Percentiles rank a stretch among this genome's conserved stretches.
Conservation (phyloP, 2,797 vertebrate species). For the Stomatorhinus walkeri region DNA sequence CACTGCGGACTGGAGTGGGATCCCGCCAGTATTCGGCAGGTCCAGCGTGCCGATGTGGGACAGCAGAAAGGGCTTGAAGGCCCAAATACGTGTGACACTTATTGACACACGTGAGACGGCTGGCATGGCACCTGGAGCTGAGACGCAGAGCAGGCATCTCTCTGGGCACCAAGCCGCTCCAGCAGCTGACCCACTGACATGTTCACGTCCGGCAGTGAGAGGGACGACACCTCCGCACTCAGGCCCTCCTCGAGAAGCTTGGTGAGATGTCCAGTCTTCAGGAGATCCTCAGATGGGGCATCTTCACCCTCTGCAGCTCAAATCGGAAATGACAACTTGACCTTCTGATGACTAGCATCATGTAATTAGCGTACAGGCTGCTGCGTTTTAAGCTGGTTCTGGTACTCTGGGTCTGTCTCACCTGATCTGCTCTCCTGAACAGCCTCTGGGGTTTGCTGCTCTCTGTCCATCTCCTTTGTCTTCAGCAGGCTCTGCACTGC, state of each 20-base stretch:
- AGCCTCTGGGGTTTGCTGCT: constrained; percentile 30
- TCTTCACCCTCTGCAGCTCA: constrained; percentile 40
- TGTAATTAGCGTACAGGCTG: not conserved
- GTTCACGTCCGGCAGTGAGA: constrained; percentile 66
- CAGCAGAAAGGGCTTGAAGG: not conserved
- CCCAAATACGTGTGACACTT: not conserved
- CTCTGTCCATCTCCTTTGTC: constrained; percentile 52
- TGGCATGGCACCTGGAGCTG: constrained; percentile 65
- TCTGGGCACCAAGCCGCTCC: constrained; percentile 60
- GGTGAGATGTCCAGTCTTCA: constrained; percentile 77
- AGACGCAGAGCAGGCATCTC: constrained; percentile 60
- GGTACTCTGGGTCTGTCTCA: constrained; percentile 26
- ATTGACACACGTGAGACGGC: not conserved
- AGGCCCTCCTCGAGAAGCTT: constrained; percentile 76
- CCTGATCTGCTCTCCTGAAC: constrained; percentile 52
- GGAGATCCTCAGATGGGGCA: constrained; percentile 48
- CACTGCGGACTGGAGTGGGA: not conserved
- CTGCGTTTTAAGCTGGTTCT: not conserved
- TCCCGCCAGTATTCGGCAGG: not conserved
- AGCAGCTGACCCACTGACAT: constrained; percentile 63
- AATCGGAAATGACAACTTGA: not conserved
- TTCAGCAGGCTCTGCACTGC: constrained; percentile 79
- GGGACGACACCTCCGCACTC: constrained; percentile 64
- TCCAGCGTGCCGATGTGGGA: not conserved
- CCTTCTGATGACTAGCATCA: not conserved